Evolutionary conservation across 2,113 vertebrate genomes (phyloP), one percentile per base, ranked within the genome.

Genomic region (Lagopus leucura): DNA sequence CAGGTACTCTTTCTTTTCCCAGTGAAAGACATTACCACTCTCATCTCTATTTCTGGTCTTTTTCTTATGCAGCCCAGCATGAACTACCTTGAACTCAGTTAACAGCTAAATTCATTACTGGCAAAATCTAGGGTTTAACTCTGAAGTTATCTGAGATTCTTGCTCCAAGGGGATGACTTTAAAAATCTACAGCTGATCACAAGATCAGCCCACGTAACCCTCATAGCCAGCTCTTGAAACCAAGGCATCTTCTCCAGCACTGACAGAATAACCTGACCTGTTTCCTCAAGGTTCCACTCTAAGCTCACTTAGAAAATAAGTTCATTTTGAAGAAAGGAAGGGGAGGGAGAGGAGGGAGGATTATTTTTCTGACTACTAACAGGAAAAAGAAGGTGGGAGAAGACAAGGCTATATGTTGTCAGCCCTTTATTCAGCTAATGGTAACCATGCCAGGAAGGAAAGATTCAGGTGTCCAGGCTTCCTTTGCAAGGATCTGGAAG

Each of bases 151-250:
- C 93, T 78, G 57, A 93, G 66, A 65, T 84, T 45, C 65, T 67
- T 71, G 28, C 61, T 92, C 84, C 89, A 89, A 52, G 86, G 70
- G 28, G 65, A 93, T 79, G 93, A 61, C 94, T 95, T 93, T 84
- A 90, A 50, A 88, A 78, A 30, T n/a, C 77, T 55, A 45, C 73
- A 55, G 80, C 48, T 82, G 71, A 86, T 93, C 86, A 90, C 3
- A 8, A 88, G 91, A 90, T 71, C 91, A 55, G 66, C 91, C 86
- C 45, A 64, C 77, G 32, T 47, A 34, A 54, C 15, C 69, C 82
- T 61, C 77, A 52, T 54, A 84, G 82, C 73, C 82, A 93, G 60
- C 82, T 92, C 67, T 50, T 2, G 52, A 82, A 96, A 90, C 88
- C 82, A 94, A 91, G 45, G 22, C 28, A 63, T 34, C 55, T 55